Evolutionary conservation across 2,888 invertebrate genomes (phyloP).

Genomic region (Ennomos quercinarius): DNA sequence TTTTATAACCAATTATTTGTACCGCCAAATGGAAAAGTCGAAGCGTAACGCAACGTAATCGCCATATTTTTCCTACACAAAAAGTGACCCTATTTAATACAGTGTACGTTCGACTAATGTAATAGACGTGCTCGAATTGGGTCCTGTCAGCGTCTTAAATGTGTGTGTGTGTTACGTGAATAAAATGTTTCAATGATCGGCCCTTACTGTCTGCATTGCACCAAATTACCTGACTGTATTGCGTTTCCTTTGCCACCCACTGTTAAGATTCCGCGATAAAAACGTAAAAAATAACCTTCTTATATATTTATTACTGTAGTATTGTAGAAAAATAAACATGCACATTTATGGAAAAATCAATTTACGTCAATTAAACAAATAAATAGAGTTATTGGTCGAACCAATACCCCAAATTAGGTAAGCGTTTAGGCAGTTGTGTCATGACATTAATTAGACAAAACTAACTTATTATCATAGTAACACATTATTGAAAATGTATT

Average conservation of each 20-base stretch:
- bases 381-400: conserved; percentile 62
- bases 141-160: no score
- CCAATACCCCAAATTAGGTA: conserved; percentile 69
- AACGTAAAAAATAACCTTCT: conserved; percentile 9
- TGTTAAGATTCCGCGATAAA: conserved; percentile 44
- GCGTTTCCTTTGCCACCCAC: conserved; percentile 66
- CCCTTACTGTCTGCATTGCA: conserved; percentile 4
- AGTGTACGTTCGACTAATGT: no score
- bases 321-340: conserved; percentile 18
- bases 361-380: conserved; percentile 7
- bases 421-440: conserved; percentile 51
- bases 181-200: no score
- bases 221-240: conserved; percentile 49
- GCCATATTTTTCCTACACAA: no score
- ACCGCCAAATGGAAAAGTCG: no score
- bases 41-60: no score
- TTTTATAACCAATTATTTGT: no score
- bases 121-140: no score
- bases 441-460: conserved; percentile 9
- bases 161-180: no score
- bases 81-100: no score
- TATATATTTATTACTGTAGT: not conserved
- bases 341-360: not conserved
- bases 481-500: no score
- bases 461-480: not conserved